Base-by-base conservation (phyloP, 2,797 vertebrate species). In the Toxotes lorentzi region DNA sequence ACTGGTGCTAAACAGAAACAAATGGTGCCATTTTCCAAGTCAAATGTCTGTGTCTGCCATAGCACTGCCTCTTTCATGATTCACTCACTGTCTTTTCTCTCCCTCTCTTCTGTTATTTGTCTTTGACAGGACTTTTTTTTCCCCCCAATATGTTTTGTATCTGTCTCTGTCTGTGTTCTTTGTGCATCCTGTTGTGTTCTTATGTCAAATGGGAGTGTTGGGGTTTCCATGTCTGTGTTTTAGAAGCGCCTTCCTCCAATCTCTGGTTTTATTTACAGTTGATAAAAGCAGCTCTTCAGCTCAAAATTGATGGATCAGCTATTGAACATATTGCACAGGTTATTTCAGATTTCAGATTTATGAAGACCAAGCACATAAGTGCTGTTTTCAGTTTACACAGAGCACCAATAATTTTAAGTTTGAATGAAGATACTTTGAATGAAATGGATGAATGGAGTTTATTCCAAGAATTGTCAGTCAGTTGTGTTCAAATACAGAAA, bases 1-100 rank as follows among this genome's bases (percentile, higher is more conserved):
- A 95, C 93, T 95, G 95, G 95, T 96, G 95, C 95, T 96, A 93
- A 93, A 95, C 91, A 94, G 91, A 94, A 92, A 92, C 87, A 90
- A 93, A 91, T 86, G 91, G 91, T 94, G 93, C 91, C 91, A 91
- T 95, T 93, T 87, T 87, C 82, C 86, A 86, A 89, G 88, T 91
- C 88, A 80, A 86, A 85, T 91, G 89, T 93, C 78, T 91, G 82
- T 92, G 85, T 94, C 87, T 87, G 83, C 92, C 92, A 94, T 93
- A 90, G 79, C 89, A 90, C 89, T 92, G 90, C 92, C 92, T 94
- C 86, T 74, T 76, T 91, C 88, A 89, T 87, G 76, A 88, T 35
- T 86, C 86, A 80, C 82, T 81, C 93, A 86, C 90, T 88, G 84
- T 90, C 82, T 81, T 59, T 65, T 85, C 60, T 74, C 38, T 84